Base-by-base conservation (phyloP, 1,140 invertebrate species). In the Littorina saxatilis region DNA sequence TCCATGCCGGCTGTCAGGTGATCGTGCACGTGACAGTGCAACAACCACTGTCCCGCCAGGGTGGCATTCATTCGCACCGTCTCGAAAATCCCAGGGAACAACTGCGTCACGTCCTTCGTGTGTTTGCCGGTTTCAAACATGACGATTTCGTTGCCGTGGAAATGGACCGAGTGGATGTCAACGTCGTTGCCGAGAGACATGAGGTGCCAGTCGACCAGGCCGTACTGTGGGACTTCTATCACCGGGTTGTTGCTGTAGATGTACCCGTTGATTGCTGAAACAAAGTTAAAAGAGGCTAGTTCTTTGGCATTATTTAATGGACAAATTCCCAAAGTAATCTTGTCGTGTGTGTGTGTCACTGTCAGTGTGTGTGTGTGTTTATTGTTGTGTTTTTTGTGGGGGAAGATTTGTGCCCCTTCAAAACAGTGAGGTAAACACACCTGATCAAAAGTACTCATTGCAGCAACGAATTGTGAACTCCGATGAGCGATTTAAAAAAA, bases 131-230 rank as follows among this genome's bases (percentile, higher is more conserved):
- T 80, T 17, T 66, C 73, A 11, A 58, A 63, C 47, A 27, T 81
- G 76, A 87, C 20, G 74, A 90, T 84, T 0, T 88, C 87, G 37
- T 89, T 86, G 15, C 88, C 89, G 81, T 91, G 90, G 74, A 90
- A 88, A 78, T 91, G 90, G 5, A 86, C 85, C 0, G 88, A 87
- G 78, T 91, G 90, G 55, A 91, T 82, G 77, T 91, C 90, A 13
- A 9, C 82, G 80, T 39, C 88, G 85, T n/a, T 88, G 40, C 43
- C 89, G 84, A 29, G 87, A 5, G 68, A 55, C 43, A 81, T 80
- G 20, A 91, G 74, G 70, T 91, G 89, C 87, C 88, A 91, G n/a
- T 85, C 86, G 0, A 88, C 85, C 20, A 75, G 47, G 29, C 86
- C 84, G 23, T 86, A 83, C 27, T 85, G 55, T 17, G 81, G 74